Base-by-base conservation (phyloP, 1,140 invertebrate genomes). In the Aphidius ervi region DNA sequence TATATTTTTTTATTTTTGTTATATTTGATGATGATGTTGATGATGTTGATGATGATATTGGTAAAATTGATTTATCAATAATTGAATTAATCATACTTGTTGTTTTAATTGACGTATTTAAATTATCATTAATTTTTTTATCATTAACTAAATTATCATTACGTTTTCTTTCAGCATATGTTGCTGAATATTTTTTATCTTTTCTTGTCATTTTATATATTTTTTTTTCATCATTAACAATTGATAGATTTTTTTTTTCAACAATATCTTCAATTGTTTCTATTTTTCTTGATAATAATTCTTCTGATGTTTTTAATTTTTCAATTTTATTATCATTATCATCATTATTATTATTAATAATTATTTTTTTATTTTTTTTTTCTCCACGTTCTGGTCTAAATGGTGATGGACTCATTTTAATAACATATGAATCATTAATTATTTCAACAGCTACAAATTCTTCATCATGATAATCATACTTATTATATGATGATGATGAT, bases 101-200 rank as follows among this genome's bases (percentile, higher is more conserved):
- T 3, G 59, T 56, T 50, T 59, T 43, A 5, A 65, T 59, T 37
- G 62, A 10, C 23, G 45, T 56, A 41, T 53, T 49, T 0, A 45
- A 45, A 45, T 61, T 49, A n/a, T 47, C 61, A 20, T 61, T 58
- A 52, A 40, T 43, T 20, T 59, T 8, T 48, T 65, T 42, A 31
- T 50, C 4, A 42, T 16, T 16, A 16, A 46, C 6, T 60, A 43
- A 9, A 7, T 67, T 41, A 67, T 70, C 66, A 9, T 65, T 65
- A 31, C 66, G 66, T 56, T 75, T 59, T 9, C 63, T 69, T 58
- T 80, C 78, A 5, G 71, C 61, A 59, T 77, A 78, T 3, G 78
- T 80, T 40, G 76, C 71, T 0, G 77, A 76, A 20, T 75, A 64
- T 56, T 79, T 80, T 53, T 80, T 80, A 49, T 80, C 76, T 47